Evolutionary conservation across 1,140 invertebrate genomes (phyloP).

Genomic region (Ostrea edulis): DNA sequence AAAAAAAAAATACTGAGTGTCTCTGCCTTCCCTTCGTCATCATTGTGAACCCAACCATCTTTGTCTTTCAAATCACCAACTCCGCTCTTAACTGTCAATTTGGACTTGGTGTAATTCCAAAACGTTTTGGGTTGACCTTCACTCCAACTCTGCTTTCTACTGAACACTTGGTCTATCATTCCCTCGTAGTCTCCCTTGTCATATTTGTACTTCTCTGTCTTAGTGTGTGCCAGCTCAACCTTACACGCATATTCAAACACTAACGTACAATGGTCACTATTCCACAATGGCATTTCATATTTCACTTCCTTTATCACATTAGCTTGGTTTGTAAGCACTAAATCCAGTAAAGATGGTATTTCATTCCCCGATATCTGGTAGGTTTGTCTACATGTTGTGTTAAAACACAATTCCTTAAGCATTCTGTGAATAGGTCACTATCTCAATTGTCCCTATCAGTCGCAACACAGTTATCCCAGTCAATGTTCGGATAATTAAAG

Average conservation of each 20-base stretch:
- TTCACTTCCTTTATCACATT: constrained; percentile 3
- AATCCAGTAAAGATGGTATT: background rate
- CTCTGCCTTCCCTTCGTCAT: too few relatives aligned
- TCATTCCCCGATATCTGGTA: constrained; percentile 13
- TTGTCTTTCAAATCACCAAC: too few relatives aligned
- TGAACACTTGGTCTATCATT: background rate
- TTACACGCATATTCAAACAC: constrained; percentile 4
- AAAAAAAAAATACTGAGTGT: constrained; percentile 19
- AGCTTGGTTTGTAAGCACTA: background rate
- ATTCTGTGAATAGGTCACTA: constrained; percentile 13
- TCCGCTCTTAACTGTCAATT: too few relatives aligned
- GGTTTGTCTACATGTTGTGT: constrained; percentile 8
- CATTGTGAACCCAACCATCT: too few relatives aligned
- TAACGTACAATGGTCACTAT: constrained; percentile 15
- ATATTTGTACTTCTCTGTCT: too few relatives aligned
- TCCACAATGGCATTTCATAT: background rate
- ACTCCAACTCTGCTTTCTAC: background rate
- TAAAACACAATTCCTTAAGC: background rate
- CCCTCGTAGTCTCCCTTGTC: constrained; percentile 25
- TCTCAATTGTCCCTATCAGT: background rate
- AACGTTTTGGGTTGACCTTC: background rate
- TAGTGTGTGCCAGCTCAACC: background rate
- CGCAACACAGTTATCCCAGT: background rate
- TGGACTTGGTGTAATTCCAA: constrained; percentile 30
- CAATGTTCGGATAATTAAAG: too few relatives aligned